A percentile compares a stretch with the other conserved stretches of the same genome.
These are phyloP conservation scores for Sylvia atricapilla DNA, from an alignment of 2,113 vertebrate species.

Conservation along the genomic window DNA sequence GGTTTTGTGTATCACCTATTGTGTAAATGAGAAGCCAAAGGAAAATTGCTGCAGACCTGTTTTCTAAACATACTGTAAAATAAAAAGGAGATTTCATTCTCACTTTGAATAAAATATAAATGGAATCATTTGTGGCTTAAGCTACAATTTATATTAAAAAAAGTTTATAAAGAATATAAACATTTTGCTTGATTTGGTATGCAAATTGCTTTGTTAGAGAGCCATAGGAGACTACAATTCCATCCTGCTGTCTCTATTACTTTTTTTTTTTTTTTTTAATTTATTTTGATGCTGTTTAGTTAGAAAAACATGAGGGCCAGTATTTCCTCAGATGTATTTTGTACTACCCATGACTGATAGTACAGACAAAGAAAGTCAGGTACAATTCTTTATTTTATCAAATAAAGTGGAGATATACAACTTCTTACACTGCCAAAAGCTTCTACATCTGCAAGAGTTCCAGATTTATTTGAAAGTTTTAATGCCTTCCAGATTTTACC, in stretches of 20 bases:
- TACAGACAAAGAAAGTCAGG: not conserved
- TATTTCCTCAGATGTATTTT: not conserved
- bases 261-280: not conserved
- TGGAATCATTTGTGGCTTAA: not conserved
- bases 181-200: not conserved
- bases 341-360: not conserved
- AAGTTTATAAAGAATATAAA: not conserved
- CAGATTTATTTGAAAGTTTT: not conserved
- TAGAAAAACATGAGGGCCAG: not conserved
- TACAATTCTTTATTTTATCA: not conserved
- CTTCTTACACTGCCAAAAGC: not conserved
- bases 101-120: not conserved
- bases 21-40: not conserved
- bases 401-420: not conserved
- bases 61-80: not conserved
- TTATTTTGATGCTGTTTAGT: not conserved
- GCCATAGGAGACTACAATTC: not conserved
- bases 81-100: not conserved
- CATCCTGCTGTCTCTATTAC: not conserved
- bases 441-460: not conserved
- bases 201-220: not conserved
- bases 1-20: not conserved
- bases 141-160: not conserved
- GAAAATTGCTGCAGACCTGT: not conserved
- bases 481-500: not conserved